Evolutionary conservation across 2,888 invertebrate species (phyloP), one percentile per base, ranked within the genome.

Genomic region (Xestobium rufovillosum): DNA sequence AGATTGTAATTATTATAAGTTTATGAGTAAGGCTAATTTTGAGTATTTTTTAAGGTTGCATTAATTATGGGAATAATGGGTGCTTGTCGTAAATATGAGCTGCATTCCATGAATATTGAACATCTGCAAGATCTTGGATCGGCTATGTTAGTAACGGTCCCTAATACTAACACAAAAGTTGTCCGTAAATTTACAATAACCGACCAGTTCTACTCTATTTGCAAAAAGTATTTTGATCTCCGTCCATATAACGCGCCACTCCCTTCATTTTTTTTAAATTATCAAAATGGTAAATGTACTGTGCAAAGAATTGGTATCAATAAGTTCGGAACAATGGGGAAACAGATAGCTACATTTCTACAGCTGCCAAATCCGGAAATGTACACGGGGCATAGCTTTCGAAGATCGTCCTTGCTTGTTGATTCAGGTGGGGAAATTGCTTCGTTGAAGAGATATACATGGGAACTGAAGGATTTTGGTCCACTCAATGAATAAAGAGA

Each of bases 281-380:
- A n/a, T n/a, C n/a, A n/a, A 38, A 38, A 41, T 19, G 44, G 47
- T 10, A 46, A 39, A 42, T 49, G 39, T 14, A 43, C 37, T 11
- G 19, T 32, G 2, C 41, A 41, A 29, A 41, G 14, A 26, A 30
- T 41, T n/a, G 43, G 41, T 14, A 36, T 38, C 3, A 47, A 50
- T 26, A 47, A 44, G 37, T 44, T 51, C 23, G 36, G 39, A 26
- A 29, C 30, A 34, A 46, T 48, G 43, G 47, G 46, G 13, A 44
- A 41, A 31, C 10, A 43, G 15, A 46, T 50, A 16, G 49, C 51
- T 14, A 34, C 13, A 17, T 48, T 34, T 38, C 40, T 45, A 29
- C 34, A 41, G 4, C 34, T 51, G 23, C 36, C 43, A 3, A 16
- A 47, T 12, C 41, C 50, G 13, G 34, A 47, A 30, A 26, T 26